Evolutionary conservation across 2,888 invertebrate genomes (phyloP), one percentile per base, ranked within the genome.

Genomic region (Euplexia lucipara): DNA sequence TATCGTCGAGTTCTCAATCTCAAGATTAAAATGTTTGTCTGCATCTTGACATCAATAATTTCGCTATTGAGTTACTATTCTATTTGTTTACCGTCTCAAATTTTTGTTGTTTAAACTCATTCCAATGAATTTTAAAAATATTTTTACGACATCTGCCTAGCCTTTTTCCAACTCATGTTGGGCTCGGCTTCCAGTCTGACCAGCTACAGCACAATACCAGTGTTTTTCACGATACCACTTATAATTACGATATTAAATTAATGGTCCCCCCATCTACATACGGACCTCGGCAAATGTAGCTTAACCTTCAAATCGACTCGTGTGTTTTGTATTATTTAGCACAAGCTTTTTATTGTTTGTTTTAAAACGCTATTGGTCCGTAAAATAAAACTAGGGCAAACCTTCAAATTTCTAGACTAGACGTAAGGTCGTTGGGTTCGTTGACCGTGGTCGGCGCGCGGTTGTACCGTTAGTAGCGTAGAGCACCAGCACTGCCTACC

Each of bases 391-490:
- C 85, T 93, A 84, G 94, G 90, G 78, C 90, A 88, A 86, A 90
- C 90, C 91, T 87, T 92, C 90, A 88, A 91, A 92, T 90, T 89
- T 92, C 88, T 93, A 92, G 91, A 90, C 90, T 86, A 86, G 83
- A 83, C 83, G 86, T 89, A 91, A 91, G 90, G 91, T 90, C 90
- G 86, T 67, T 42, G 87, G 85, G 93, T 88, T 94, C 95, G 88
- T 91, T 92, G 91, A 93, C 93, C 95, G 92, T 86, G 78, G 85
- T 60, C 86, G 87, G 86, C 88, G 88, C 86, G 88, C 86, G 87
- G 84, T 88, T 86, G 82, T 90, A 90, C 93, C 92, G 92, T 93
- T 93, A 93, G 81, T 84, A 83, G 83, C 82, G 85, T 86, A 84
- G 81, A 82, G 85, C 74, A 85, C 83, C 68, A 74, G 78, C 79